These are phyloP conservation scores for Pachliopta kotzebuea DNA, from an alignment of 2,888 invertebrate genomes.

Conservation along the genomic window DNA sequence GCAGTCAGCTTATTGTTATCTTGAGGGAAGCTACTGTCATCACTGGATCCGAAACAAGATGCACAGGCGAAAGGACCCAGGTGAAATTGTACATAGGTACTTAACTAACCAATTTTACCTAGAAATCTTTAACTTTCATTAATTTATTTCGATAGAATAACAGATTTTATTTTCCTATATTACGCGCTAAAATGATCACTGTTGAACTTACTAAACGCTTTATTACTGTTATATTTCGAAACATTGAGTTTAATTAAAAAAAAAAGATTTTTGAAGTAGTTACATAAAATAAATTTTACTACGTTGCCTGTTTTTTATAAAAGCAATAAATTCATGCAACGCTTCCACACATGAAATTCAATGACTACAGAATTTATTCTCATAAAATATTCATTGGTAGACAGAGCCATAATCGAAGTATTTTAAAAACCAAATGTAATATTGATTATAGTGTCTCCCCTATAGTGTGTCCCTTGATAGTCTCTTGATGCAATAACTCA, in stretches of 20 bases:
- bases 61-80: slow-evolving; percentile 74
- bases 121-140: slow-evolving; percentile 19
- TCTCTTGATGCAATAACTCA: too few species aligned
- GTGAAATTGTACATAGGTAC: slow-evolving; percentile 74
- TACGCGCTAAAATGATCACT: not conserved
- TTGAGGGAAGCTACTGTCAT: slow-evolving; percentile 90
- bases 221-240: not conserved
- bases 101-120: slow-evolving; percentile 57
- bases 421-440: too few species aligned
- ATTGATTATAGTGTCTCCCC: too few species aligned
- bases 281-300: not conserved
- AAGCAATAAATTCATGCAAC: too few species aligned
- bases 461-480: too few species aligned
- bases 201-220: not conserved
- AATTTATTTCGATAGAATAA: not conserved
- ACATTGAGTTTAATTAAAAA: not conserved
- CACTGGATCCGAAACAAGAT: slow-evolving; percentile 79
- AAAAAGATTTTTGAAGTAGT: not conserved
- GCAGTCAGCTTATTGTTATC: slow-evolving; percentile 92
- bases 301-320: not conserved
- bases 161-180: not conserved
- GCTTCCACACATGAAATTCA: too few species aligned
- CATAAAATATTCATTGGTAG: too few species aligned
- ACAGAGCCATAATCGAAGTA: too few species aligned
- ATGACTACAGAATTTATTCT: too few species aligned